A percentile compares a stretch with the other conserved stretches of the same genome.
phyloP scores from a whole-genome alignment of 2,888 invertebrate genomes.

The Eristalinus sepulchralis region DNA sequence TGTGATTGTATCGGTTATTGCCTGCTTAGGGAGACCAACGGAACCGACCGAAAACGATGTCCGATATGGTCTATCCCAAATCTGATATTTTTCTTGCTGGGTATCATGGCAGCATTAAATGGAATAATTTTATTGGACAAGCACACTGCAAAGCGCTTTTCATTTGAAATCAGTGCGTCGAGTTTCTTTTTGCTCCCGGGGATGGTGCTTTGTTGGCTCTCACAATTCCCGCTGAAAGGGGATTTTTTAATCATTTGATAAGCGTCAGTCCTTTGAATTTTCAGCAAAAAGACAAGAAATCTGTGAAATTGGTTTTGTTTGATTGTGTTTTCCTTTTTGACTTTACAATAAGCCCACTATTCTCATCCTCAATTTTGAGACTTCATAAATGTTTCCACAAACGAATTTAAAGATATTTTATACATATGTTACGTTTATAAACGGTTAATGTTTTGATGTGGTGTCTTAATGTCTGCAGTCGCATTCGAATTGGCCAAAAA shows the following conservation, averaged over 20 bases:
- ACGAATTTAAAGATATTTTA: no score
- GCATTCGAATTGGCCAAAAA: no score
- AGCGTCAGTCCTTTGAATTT: not conserved
- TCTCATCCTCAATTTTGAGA: no score
- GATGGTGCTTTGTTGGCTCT: not conserved
- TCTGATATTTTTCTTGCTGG: not conserved
- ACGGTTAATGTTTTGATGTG: no score
- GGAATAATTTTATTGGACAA: not conserved
- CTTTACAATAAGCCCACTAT: not conserved
- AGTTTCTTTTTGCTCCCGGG: not conserved
- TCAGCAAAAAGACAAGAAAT: not conserved
- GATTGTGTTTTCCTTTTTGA: not conserved
- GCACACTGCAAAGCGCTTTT: not conserved
- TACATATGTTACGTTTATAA: no score
- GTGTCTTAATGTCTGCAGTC: no score
- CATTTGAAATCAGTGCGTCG: not conserved
- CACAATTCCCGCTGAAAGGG: not conserved
- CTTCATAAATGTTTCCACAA: no score
- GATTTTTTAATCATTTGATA: not conserved
- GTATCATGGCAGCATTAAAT: not conserved
- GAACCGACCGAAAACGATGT: not conserved
- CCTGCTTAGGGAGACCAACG: not conserved
- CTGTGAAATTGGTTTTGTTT: not conserved
- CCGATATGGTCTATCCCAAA: not conserved
- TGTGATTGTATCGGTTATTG: not conserved